Conservation (phyloP, 2,797 vertebrate genomes). For the Parauchenoglanis ngamensis region DNA sequence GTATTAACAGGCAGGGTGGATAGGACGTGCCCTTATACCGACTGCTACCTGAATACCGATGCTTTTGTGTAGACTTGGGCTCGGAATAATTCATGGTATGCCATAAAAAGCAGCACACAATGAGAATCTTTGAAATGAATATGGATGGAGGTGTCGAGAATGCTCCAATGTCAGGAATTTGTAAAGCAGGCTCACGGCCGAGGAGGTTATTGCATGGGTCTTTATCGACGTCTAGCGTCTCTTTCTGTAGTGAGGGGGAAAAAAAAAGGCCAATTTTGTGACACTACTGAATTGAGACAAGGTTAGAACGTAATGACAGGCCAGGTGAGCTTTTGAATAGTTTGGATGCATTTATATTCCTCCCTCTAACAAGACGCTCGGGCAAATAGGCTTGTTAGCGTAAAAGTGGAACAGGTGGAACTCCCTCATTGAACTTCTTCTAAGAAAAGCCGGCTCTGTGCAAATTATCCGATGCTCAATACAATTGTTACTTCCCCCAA, state of each 20-base stretch:
- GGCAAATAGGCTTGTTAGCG: neutral
- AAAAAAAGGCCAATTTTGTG: neutral
- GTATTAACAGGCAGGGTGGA: slow-evolving; percentile 35
- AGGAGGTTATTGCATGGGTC: neutral
- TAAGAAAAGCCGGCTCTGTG: neutral
- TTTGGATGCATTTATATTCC: slow-evolving; percentile 15
- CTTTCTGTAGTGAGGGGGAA: too few relatives aligned
- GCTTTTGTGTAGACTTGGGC: slow-evolving; percentile 22
- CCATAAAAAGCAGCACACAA: slow-evolving; percentile 22
- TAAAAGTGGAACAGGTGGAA: neutral
- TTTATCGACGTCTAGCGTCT: neutral
- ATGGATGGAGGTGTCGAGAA: slow-evolving; percentile 3
- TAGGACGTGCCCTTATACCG: slow-evolving; percentile 28
- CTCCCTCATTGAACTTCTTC: neutral
- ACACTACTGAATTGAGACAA: neutral
- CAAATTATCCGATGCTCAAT: neutral
- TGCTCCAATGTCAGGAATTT: neutral
- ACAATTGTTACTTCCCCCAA: neutral
- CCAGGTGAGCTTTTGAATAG: neutral
- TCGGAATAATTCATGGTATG: slow-evolving; percentile 54
- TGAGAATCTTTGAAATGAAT: slow-evolving; percentile 21
- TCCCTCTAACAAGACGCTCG: neutral
- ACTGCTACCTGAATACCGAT: slow-evolving; percentile 41
- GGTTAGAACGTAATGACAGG: slow-evolving; percentile 28
- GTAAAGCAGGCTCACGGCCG: neutral